These are phyloP conservation scores for Tribolium madens DNA, from an alignment of 1,140 invertebrate genomes.

Conservation along the genomic window DNA sequence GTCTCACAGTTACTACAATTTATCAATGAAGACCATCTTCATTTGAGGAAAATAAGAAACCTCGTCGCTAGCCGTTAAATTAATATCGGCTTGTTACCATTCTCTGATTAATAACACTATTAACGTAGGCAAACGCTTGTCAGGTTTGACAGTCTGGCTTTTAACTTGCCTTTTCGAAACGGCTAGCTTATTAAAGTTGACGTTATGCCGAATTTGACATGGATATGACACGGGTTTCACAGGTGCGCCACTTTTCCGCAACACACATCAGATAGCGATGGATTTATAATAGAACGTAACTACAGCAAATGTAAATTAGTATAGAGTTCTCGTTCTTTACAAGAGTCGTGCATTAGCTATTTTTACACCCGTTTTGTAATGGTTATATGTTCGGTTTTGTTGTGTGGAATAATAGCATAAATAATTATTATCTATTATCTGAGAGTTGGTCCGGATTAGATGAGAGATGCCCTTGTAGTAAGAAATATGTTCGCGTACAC, in stretches of 20 bases:
- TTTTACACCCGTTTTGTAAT: constrained; percentile 2
- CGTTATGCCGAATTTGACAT: constrained; percentile 22
- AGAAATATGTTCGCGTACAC: not conserved
- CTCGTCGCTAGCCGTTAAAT: not conserved
- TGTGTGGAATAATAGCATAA: constrained; percentile 9
- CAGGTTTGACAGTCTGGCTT: constrained; percentile 11
- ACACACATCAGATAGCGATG: constrained; percentile 1
- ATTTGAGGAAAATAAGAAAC: not conserved
- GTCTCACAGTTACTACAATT: not conserved
- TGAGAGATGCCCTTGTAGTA: constrained; percentile 6
- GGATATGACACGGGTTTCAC: constrained; percentile 7
- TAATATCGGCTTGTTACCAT: constrained; percentile 1
- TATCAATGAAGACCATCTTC: constrained; percentile 14
- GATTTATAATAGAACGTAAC: constrained; percentile 1
- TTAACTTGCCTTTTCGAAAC: not conserved
- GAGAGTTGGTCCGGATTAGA: not conserved
- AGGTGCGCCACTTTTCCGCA: constrained; percentile 2
- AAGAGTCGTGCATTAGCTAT: constrained; percentile 8
- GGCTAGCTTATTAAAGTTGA: constrained; percentile 9
- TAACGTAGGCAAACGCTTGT: constrained; percentile 8
- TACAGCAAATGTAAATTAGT: constrained; percentile 15
- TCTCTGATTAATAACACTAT: constrained; percentile 12
- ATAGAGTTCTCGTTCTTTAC: not conserved
- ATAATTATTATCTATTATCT: constrained; percentile 23
- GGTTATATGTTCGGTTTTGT: constrained; percentile 7